A percentile compares a stretch with the other conserved stretches of the same genome.
phyloP scores from a whole-genome alignment of 2,113 vertebrate species.

The Indicator maculatus region DNA sequence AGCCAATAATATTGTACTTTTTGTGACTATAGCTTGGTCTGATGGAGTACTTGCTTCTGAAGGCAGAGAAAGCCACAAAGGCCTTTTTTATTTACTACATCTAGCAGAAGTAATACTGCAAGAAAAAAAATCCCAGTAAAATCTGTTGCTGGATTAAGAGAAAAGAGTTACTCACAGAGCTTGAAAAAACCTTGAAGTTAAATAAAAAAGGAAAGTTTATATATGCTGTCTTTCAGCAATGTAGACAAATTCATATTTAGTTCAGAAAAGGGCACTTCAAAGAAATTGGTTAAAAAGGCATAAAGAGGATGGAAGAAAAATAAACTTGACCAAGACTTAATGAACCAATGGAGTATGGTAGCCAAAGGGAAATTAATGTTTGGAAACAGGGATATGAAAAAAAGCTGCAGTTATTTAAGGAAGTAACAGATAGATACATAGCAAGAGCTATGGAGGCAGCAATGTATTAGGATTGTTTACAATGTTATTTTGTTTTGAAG shows the following conservation, averaged over 20 bases:
- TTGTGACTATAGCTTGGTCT: neutral
- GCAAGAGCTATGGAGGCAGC: neutral
- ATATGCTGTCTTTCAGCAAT: neutral
- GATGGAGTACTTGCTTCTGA: neutral
- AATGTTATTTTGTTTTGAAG: conserved; percentile 5
- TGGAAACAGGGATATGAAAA: neutral
- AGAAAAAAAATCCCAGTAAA: neutral
- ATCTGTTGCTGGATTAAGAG: conserved; percentile 43
- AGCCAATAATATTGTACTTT: neutral
- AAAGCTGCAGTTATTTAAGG: neutral
- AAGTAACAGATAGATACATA: neutral
- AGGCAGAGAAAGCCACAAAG: neutral
- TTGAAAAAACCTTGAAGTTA: conserved; percentile 36
- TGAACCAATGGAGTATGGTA: neutral
- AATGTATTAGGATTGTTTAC: neutral
- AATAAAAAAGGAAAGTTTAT: conserved; percentile 1
- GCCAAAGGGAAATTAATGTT: conserved; percentile 21
- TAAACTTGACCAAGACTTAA: conserved; percentile 36
- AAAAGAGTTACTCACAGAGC: conserved; percentile 5
- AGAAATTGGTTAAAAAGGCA: conserved; percentile 24
- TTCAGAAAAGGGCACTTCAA: conserved; percentile 55
- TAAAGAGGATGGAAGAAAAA: conserved; percentile 17
- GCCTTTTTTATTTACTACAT: neutral
- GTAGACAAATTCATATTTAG: conserved; percentile 19
- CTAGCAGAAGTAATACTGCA: neutral